Base-by-base conservation (phyloP, 2,797 vertebrate genomes). In the Telmatherina bonti region DNA sequence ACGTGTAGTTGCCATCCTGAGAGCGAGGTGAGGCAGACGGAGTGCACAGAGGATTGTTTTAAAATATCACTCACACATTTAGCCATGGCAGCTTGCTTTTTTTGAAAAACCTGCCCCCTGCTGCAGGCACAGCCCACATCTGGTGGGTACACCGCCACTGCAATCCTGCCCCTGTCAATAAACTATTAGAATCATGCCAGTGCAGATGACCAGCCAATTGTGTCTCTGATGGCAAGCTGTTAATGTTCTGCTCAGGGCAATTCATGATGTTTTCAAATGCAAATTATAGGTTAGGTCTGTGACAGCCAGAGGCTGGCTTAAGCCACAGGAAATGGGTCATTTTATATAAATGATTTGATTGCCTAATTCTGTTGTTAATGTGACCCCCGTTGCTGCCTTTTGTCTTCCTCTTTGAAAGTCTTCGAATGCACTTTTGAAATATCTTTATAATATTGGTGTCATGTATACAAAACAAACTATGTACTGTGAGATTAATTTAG, bases 241-340 rank as follows among this genome's bases (percentile, higher is more conserved):
- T 86, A 89, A 83, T 84, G 80, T 78, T 77, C 43, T 61, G 84
- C 89, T 87, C 76, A 12, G 60, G 76, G 82, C 74, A 6, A 83
- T 72, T 83, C 72, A 88, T 85, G 83, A 91, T 87, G 86, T 79
- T 89, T 87, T 88, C 82, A 84, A 83, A 83, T 60, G 30, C 70
- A 81, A 85, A 90, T 91, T 90, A 87, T 87, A 86, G 87, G 88
- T 80, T 88, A 90, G 81, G 57, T 84, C 75, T 82, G 67, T 78
- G 75, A 70, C 13, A 52, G 78, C 80, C 79, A 82, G 72, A 87
- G 76, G 65, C 77, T 90, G 78, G 83, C 74, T 82, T 81, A 73
- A 83, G 76, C 57, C 24, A 45, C 72, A 78, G 79, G 74, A 90
- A 89, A 64, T 88, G 68, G 89, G 90, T 83, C 84, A 78, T 70